These are phyloP conservation scores for Novumbra hubbsi DNA, from an alignment of 2,797 vertebrate species.

Conservation along the genomic window DNA sequence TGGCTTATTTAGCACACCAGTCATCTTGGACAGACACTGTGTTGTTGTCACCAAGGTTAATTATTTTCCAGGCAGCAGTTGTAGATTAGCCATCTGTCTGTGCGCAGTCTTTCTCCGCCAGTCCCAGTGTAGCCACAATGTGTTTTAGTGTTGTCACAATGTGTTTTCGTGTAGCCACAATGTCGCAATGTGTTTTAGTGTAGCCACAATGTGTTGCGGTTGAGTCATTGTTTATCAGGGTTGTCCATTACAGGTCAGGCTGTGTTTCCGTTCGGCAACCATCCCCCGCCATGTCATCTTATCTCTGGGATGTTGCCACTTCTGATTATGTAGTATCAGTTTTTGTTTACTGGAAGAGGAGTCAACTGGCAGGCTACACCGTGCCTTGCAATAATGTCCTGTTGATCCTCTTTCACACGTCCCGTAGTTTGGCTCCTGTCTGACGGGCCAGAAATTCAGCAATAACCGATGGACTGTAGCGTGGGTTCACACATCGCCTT, in stretches of 20 bases:
- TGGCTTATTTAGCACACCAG: neutral
- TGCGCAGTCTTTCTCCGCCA: neutral
- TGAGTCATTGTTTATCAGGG: too few relatives aligned
- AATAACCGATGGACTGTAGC: constrained; percentile 25
- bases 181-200: too few relatives aligned
- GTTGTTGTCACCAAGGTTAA: neutral
- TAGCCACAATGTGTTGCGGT: too few relatives aligned
- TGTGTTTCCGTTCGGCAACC: neutral
- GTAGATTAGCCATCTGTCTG: constrained; percentile 24
- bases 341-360: constrained; percentile 38
- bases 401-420: constrained; percentile 36
- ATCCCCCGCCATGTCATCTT: neutral
- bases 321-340: neutral
- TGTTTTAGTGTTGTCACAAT: too few relatives aligned
- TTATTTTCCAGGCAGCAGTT: constrained; percentile 20
- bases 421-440: constrained; percentile 6
- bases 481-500: constrained; percentile 27
- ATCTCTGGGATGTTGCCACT: constrained; percentile 22
- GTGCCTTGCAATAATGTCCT: constrained; percentile 47
- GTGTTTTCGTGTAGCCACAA: too few relatives aligned
- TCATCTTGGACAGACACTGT: too few relatives aligned
- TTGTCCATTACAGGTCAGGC: constrained; percentile 12
- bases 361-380: constrained; percentile 41
- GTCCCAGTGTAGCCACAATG: too few relatives aligned
- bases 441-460: constrained; percentile 4